Evolutionary conservation across 1,140 invertebrate species (phyloP).

Genomic region (Caenorhabditis tropicalis): DNA sequence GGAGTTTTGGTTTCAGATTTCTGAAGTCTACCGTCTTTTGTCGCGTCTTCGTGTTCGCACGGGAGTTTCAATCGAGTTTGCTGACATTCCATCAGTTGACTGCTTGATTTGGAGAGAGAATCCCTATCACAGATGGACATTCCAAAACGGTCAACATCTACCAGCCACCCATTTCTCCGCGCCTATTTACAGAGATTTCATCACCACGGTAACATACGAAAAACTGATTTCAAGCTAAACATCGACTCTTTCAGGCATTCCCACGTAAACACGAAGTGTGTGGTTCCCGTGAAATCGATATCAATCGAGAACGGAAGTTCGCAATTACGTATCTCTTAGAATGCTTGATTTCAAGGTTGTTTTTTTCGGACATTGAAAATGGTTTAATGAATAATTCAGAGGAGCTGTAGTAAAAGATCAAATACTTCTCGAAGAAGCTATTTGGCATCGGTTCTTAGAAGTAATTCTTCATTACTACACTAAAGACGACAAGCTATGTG

Average conservation of each 20-base stretch:
- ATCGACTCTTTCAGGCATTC: background rate
- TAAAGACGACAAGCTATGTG: constrained; percentile 5
- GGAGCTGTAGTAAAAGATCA: constrained; percentile 51
- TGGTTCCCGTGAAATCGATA: constrained; percentile 10
- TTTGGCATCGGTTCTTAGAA: constrained; percentile 9
- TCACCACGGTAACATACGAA: background rate
- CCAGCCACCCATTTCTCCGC: constrained; percentile 2
- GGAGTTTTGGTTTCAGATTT: background rate
- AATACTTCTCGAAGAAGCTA: background rate
- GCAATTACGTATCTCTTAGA: constrained; percentile 2
- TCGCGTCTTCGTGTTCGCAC: constrained; percentile 33
- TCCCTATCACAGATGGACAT: constrained; percentile 8
- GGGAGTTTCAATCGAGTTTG: constrained; percentile 44
- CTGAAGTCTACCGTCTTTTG: constrained; percentile 9
- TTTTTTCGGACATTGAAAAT: no score
- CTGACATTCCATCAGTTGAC: background rate
- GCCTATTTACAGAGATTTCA: constrained; percentile 14
- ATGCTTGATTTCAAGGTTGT: background rate
- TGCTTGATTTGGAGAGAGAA: constrained; percentile 11
- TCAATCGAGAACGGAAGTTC: background rate
- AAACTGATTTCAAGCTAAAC: background rate
- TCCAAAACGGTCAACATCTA: background rate
- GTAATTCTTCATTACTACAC: constrained; percentile 29
- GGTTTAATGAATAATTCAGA: background rate
- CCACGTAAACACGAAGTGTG: constrained; percentile 4